Conservation (phyloP, 2,888 invertebrate genomes). For the Phasia obesa region DNA sequence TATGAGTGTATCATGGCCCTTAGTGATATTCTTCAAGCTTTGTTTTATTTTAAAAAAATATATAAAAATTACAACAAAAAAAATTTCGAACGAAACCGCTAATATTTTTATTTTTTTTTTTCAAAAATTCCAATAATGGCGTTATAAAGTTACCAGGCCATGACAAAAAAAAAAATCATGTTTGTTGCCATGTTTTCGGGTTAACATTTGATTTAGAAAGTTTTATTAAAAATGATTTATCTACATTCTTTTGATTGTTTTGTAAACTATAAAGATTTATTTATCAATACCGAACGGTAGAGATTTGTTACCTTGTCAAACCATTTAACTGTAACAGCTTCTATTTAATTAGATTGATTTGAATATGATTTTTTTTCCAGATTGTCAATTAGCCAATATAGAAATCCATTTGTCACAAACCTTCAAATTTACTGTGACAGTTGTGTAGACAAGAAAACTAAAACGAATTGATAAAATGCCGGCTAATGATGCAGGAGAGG, state of each 20-base stretch:
- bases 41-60: no score
- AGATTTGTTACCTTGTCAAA: constrained; percentile 11
- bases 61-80: no score
- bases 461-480: constrained; percentile 6
- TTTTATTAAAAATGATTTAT: not conserved
- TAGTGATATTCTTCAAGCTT: no score
- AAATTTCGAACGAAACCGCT: no score
- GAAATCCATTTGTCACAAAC: constrained; percentile 50
- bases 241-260: not conserved
- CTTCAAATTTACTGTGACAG: constrained; percentile 36
- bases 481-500: constrained; percentile 32
- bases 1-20: no score
- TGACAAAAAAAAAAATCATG: no score
- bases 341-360: constrained; percentile 25
- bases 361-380: not conserved
- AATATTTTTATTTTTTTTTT: no score
- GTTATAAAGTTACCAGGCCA: no score
- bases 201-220: not conserved
- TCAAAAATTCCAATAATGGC: no score
- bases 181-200: not conserved
- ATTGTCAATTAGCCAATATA: not conserved
- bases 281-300: not conserved
- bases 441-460: not conserved
- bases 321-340: constrained; percentile 26
- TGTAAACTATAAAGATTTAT: not conserved